phyloP scores from a whole-genome alignment of 2,797 vertebrate genomes.

The Mormyrus hasselquistii region DNA sequence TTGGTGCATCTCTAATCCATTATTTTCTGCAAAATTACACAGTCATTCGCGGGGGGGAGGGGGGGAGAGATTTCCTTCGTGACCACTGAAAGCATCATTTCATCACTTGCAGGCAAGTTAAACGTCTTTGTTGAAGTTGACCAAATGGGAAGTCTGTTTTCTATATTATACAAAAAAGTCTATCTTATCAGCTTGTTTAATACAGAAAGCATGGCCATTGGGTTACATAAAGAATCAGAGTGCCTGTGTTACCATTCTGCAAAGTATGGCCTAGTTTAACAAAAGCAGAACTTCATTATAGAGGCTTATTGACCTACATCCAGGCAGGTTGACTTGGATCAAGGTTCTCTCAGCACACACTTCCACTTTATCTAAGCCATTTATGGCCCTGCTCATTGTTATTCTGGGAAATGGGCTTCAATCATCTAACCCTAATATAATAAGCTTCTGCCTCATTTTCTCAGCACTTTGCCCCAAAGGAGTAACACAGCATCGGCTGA shows the following conservation, averaged over 20 bases:
- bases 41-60: background rate
- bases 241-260: background rate
- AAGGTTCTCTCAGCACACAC: background rate
- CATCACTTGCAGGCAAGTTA: background rate
- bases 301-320: background rate
- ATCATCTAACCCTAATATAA: constrained; percentile 4
- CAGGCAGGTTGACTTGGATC: background rate
- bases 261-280: background rate
- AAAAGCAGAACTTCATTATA: background rate
- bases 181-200: background rate
- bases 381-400: background rate
- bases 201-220: background rate
- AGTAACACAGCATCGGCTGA: background rate
- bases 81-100: background rate
- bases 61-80: background rate
- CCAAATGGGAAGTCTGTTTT: background rate
- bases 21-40: background rate
- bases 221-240: background rate
- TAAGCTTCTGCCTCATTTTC: background rate
- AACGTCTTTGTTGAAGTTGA: background rate
- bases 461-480: background rate
- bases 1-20: background rate
- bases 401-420: too few species aligned
- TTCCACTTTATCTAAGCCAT: background rate
- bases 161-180: background rate